Evolutionary conservation across 2,888 invertebrate genomes (phyloP).

Genomic region (Archips crataeganus): DNA sequence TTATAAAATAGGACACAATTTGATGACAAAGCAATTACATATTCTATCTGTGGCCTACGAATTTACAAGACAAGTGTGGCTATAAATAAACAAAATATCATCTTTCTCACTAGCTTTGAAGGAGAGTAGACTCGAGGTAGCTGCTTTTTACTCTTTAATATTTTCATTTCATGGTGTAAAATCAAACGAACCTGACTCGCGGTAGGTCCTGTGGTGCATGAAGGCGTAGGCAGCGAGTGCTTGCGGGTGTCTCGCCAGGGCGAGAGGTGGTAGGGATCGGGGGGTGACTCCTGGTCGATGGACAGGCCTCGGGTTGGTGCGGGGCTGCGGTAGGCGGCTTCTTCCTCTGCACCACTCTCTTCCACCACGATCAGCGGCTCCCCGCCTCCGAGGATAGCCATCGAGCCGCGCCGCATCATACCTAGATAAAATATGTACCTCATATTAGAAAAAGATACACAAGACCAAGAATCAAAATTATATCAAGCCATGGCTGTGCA

Average conservation of each 20-base stretch:
- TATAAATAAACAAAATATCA: no score
- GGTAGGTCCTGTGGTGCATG: slow-evolving; percentile 94
- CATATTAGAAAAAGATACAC: not conserved
- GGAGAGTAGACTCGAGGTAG: no score
- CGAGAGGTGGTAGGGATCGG: slow-evolving; percentile 92
- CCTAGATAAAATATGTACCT: slow-evolving; percentile 52
- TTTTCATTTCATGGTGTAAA: not conserved
- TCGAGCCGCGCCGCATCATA: slow-evolving; percentile 89
- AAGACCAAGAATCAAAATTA: not conserved
- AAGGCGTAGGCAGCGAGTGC: slow-evolving; percentile 93
- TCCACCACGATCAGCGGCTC: slow-evolving; percentile 94
- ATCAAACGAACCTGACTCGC: slow-evolving; percentile 91
- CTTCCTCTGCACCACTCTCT: slow-evolving; percentile 89
- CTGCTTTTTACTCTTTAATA: no score
- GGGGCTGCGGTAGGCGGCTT: slow-evolving; percentile 83
- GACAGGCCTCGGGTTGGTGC: slow-evolving; percentile 87
- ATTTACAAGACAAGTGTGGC: no score
- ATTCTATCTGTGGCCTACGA: no score
- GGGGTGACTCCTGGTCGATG: slow-evolving; percentile 91
- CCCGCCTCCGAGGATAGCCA: slow-evolving; percentile 86
- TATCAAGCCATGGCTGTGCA: no score
- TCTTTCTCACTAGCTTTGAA: no score
- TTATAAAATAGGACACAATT: no score
- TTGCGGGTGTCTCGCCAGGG: slow-evolving; percentile 93
- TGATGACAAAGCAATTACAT: no score